Conservation (phyloP, 2,797 vertebrate species). For the Myotis findleyi region DNA sequence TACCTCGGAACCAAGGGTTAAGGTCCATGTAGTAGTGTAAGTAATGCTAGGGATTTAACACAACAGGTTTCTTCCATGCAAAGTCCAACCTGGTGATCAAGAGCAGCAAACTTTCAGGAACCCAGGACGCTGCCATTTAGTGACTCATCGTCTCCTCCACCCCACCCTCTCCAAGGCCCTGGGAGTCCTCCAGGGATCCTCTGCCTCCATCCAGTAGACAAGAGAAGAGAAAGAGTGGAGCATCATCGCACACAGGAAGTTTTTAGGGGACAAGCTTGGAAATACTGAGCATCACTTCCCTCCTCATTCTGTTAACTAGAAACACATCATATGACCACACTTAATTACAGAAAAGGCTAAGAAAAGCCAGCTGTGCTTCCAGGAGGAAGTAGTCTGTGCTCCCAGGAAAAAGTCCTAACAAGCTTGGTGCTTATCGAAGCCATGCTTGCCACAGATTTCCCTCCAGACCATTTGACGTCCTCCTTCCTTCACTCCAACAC, state of each 20-base stretch:
- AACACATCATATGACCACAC: neutral
- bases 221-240: neutral
- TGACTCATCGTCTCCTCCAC: neutral
- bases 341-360: neutral
- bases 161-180: neutral
- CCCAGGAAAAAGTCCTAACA: neutral
- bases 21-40: neutral
- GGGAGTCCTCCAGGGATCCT: neutral
- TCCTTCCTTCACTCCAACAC: neutral
- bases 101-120: neutral
- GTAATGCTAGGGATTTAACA: neutral
- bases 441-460: neutral
- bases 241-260: accelerated
- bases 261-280: neutral
- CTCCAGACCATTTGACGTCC: neutral
- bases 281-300: neutral
- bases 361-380: neutral
- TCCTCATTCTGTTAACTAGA: neutral
- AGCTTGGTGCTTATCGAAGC: neutral
- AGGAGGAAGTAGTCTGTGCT: neutral
- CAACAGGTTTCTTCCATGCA: neutral
- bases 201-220: neutral
- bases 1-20: neutral
- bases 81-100: neutral
- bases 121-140: neutral